These are phyloP conservation scores for Propsilocerus akamusi DNA, from an alignment of 1,140 invertebrate species.

Conservation along the genomic window DNA sequence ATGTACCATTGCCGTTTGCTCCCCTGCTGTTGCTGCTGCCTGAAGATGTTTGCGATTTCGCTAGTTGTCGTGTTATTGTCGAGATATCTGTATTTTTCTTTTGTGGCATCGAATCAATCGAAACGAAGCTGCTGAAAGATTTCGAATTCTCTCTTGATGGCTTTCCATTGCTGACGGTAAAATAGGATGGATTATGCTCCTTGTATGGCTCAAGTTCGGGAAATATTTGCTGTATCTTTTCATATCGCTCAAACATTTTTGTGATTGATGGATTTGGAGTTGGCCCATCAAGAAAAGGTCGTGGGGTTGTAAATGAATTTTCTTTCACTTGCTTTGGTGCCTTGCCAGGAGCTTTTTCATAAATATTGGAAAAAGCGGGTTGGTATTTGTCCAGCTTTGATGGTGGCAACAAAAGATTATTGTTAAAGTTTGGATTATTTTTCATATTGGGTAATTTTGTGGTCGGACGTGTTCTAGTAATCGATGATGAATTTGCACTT, in stretches of 20 bases:
- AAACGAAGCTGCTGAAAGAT: not conserved
- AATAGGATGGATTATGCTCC: constrained; percentile 6
- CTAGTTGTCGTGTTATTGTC: not conserved
- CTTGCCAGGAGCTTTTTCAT: constrained; percentile 23
- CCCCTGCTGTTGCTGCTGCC: not conserved
- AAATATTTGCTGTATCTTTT: constrained; percentile 54
- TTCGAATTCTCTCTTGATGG: constrained; percentile 8
- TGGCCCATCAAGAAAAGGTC: constrained; percentile 18
- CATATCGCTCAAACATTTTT: constrained; percentile 50
- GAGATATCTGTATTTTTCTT: not conserved
- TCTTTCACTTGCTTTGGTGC: constrained; percentile 37
- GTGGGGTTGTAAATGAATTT: constrained; percentile 17
- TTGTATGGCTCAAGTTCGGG: constrained; percentile 39
- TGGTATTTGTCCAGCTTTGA: constrained; percentile 1
- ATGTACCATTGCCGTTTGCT: not conserved
- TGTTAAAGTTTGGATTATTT: constrained; percentile 1
- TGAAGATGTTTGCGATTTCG: not conserved
- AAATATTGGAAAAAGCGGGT: not conserved
- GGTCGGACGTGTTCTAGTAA: not conserved
- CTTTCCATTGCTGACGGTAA: constrained; percentile 9
- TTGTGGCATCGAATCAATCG: not conserved
- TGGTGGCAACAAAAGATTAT: not conserved
- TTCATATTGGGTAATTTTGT: not conserved
- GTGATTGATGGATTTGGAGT: constrained; percentile 32
- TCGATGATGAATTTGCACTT: not conserved